These are phyloP conservation scores for Oceanites oceanicus DNA, from an alignment of 2,113 vertebrate species.

Conservation along the genomic window DNA sequence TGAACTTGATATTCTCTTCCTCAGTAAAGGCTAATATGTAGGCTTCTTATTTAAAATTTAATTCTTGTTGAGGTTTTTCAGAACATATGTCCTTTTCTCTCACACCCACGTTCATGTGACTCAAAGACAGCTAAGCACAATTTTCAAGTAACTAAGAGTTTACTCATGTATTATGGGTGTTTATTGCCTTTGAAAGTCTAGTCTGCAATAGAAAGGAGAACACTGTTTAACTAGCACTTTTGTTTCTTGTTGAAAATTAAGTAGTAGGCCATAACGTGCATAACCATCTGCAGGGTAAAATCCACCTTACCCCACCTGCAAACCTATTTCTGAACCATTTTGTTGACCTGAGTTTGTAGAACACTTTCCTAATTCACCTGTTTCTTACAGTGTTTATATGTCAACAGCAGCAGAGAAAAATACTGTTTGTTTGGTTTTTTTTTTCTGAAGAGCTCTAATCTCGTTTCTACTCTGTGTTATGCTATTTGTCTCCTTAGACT, in stretches of 20 bases:
- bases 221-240: neutral
- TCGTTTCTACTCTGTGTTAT: neutral
- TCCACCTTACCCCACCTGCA: neutral
- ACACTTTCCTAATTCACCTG: neutral
- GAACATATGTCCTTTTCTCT: neutral
- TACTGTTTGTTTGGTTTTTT: no score
- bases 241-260: neutral
- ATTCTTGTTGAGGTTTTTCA: neutral
- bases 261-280: neutral
- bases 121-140: neutral
- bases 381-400: neutral
- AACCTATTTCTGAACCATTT: neutral
- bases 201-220: neutral
- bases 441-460: neutral
- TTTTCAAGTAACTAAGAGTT: neutral
- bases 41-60: neutral
- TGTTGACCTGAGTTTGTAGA: neutral
- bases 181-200: neutral
- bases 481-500: neutral
- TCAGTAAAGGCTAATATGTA: neutral
- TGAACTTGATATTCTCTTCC: neutral
- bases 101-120: slow-evolving; percentile 11
- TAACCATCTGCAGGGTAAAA: neutral
- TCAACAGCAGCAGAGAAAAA: neutral
- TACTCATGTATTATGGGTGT: neutral